Evolutionary conservation across 1,140 invertebrate species (phyloP), one percentile per base, ranked within the genome.

Genomic region (Aphelinus atriplicis): DNA sequence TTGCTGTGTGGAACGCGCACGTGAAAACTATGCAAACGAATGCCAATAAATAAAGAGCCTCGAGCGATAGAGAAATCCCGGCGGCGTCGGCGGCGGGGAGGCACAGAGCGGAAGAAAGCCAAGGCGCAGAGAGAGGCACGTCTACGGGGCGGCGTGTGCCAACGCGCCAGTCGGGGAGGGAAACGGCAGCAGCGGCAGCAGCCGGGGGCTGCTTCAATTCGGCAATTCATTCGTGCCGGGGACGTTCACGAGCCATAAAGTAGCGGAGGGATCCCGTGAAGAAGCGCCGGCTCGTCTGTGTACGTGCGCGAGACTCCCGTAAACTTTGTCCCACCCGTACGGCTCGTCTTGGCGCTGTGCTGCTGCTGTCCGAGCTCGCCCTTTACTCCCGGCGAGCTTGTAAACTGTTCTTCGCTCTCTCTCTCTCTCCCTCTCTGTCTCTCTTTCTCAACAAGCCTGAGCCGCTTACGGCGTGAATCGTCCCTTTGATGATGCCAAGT

Each of bases 191-290:
- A 60, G 58, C 7, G 43, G 26, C 4, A 58, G 26, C 57, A 43
- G 45, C 42, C 45, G 42, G 26, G 9, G 3, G 58, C 58, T 5
- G 58, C 58, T 7, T 45, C 75, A 61, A 72, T 75, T 78, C 67
- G 75, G 67, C 78, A 77, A 80, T 80, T 75, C 77, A 75, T 80
- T 80, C 63, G 64, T 78, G 78, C 51, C 51, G 10, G 46, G 60
- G 75, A 80, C 77, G 63, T 78, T 78, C 71, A 71, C 67, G 71
- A 78, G 73, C 72, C 76, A 26, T 73, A 78, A 7, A 60, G 48
- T 10, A 64, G 57, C 43, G 53, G 66, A 53, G 70, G 64, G 60
- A 67, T 58, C 71, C 71, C 63, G 26, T 73, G 75, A 78, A 79
- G 78, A 78, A 80, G 65, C 70, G 26, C 5, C 61, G 43, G 10